Evolutionary conservation across 2,113 vertebrate genomes (phyloP).

Genomic region (Semnornis frantzii): DNA sequence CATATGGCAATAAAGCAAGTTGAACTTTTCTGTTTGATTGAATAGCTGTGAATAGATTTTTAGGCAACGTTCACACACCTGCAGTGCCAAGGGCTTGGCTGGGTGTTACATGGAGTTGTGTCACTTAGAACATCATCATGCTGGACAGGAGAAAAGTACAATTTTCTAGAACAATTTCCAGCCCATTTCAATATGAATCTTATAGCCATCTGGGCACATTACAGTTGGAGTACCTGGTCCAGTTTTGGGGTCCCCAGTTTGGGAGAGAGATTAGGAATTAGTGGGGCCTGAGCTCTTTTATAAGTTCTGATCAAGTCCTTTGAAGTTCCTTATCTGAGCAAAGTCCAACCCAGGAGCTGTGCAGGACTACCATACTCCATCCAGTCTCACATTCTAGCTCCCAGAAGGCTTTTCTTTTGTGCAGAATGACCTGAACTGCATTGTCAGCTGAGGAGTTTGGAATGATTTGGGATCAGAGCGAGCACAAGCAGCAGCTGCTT

Average conservation of each 20-base stretch:
- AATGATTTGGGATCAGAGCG: background rate
- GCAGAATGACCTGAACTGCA: too few species aligned
- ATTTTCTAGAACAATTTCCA: background rate
- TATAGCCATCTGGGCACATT: too few species aligned
- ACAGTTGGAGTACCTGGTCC: too few species aligned
- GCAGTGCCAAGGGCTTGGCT: background rate
- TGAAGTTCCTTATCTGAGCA: background rate
- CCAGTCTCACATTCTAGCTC: too few species aligned
- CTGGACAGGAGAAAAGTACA: background rate
- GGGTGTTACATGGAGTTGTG: too few species aligned
- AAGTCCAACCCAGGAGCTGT: background rate
- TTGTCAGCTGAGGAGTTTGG: background rate
- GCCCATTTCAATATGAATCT: background rate
- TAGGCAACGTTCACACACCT: background rate
- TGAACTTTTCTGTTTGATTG: background rate
- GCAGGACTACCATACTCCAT: background rate
- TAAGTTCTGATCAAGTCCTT: background rate
- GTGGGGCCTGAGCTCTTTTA: background rate
- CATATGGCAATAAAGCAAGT: background rate
- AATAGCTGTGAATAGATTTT: background rate
- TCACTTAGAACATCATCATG: too few species aligned
- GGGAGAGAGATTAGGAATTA: too few species aligned
- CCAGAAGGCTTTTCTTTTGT: background rate
- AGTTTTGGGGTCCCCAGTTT: too few species aligned
- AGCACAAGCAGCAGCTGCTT: background rate